Base-by-base conservation (phyloP, 2,113 vertebrate genomes). In the Azemiops feae region DNA sequence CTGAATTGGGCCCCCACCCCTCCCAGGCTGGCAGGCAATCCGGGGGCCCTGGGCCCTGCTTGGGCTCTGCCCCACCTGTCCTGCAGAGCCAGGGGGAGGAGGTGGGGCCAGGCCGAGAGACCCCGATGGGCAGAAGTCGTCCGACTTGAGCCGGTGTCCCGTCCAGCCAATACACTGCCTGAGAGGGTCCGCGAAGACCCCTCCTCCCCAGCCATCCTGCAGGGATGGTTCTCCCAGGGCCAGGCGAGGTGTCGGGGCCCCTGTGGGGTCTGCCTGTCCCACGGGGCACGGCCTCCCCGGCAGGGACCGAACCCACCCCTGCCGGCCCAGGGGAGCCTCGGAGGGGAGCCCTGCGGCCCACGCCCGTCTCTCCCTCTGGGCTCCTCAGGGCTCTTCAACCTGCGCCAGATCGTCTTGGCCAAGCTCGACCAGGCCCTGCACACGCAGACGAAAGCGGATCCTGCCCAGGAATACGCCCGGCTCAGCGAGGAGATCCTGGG, bases 371-470 rank as follows among this genome's bases (percentile, higher is more conserved):
- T 22, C 0, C 18, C 69, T 10, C 45, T 85, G 34, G 30, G 34
- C 22, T n/a, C 1, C 2, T 3, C 96, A 99, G 99, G 99, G 39
- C 98, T 99, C 94, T 99, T 99, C 95, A 99, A 99, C 97, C 95
- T 99, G 96, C 98, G 99, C 88, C 99, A 99, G 97, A 99, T 99
- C 0, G 99, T 99, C 4, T 97, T 99, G 89, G 99, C 99, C 74
- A 99, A 99, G 96, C 98, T 99, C 93, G 99, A 99, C 93, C 99
- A 99, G 97, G 98, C 97, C 0, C 97, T 99, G 95, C 99, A 99
- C 98, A 99, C 98, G 3, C 98, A 97, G 94, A 96, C 60, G 0
- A 97, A 97, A 0, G 96, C 98, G 0, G 99, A 99, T 94, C 98
- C 99, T 0, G 98, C 98, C 0, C 98, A 99, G 94, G 99, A 99